Conservation (phyloP, 2,797 vertebrate species). For the Meda fulgida region DNA sequence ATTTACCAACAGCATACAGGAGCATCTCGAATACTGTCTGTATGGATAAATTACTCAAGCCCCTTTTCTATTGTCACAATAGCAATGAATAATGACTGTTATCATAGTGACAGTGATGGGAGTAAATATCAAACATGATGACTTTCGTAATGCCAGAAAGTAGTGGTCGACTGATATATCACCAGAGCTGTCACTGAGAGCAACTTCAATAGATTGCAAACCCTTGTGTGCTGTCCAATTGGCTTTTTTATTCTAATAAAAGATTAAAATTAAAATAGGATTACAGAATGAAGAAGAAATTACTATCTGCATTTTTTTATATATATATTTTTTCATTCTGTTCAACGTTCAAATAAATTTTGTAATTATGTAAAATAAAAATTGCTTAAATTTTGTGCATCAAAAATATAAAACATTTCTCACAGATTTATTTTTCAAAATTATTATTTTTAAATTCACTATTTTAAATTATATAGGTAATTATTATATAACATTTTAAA, state of each 20-base stretch:
- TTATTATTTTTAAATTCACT: neutral
- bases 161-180: neutral
- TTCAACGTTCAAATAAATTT: neutral
- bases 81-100: neutral
- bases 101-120: neutral
- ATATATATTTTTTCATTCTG: neutral
- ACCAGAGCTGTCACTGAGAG: neutral
- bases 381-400: neutral
- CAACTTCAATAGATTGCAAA: neutral
- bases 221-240: too few species aligned
- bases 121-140: neutral
- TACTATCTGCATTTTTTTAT: neutral
- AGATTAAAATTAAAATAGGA: neutral
- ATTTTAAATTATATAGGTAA: neutral
- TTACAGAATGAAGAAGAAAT: neutral
- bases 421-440: neutral
- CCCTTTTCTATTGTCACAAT: too few species aligned
- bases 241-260: too few species aligned
- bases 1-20: neutral
- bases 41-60: neutral
- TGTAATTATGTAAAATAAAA: neutral
- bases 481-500: neutral
- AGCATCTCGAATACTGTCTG: neutral
- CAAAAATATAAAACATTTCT: neutral
- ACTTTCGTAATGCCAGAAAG: neutral